These are phyloP conservation scores for Ctenomys sociabilis DNA, from an alignment of 2,113 vertebrate genomes.

Conservation along the genomic window DNA sequence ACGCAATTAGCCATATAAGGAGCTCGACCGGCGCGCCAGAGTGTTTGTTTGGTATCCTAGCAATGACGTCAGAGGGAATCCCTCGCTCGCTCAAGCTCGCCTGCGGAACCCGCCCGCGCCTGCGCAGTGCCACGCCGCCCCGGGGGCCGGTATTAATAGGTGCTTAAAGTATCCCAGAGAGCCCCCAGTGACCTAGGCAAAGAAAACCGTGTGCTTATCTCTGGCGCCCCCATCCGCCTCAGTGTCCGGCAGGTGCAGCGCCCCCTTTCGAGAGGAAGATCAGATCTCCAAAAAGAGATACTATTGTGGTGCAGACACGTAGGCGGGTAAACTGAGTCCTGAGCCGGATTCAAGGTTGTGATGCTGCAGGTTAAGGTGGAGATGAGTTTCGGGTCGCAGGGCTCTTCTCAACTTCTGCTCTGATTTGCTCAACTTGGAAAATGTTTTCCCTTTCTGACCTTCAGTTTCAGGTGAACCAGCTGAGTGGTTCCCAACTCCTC, in stretches of 20 bases:
- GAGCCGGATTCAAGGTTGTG: neutral
- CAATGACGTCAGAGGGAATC: constrained; percentile 98
- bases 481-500: neutral
- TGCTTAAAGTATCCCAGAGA: neutral
- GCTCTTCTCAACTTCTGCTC: neutral
- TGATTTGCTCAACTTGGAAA: constrained; percentile 16
- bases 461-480: neutral
- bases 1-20: constrained; percentile 99
- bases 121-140: constrained; percentile 76
- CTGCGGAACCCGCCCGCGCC: constrained; percentile 75
- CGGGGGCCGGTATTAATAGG: constrained; percentile 90
- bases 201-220: neutral
- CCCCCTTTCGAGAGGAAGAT: constrained; percentile 14
- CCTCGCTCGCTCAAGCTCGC: constrained; percentile 93
- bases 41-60: constrained; percentile 99
- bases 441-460: constrained; percentile 7
- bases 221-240: neutral
- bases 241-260: neutral
- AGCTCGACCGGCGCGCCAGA: constrained; percentile 87
- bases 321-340: constrained; percentile 68
- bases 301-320: neutral
- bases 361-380: constrained; percentile 25
- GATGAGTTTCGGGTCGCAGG: neutral
- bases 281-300: neutral
- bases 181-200: neutral